Percentiles rank a stretch among this genome's conserved stretches.
phyloP scores from a whole-genome alignment of 2,113 vertebrate species.

The Henicopernis longicauda region DNA sequence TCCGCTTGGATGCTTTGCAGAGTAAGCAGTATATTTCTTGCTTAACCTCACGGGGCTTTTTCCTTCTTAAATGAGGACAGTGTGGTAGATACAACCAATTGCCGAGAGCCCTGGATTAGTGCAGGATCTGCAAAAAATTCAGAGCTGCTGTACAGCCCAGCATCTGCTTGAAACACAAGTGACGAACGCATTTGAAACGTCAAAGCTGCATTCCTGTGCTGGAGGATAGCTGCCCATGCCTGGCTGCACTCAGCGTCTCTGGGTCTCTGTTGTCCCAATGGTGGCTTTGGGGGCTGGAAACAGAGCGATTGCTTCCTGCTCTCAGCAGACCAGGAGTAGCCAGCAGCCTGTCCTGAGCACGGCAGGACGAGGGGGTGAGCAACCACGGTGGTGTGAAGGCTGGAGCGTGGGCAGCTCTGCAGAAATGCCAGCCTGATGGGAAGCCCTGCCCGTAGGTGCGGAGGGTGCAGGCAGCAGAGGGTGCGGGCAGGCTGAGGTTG shows the following conservation, averaged over 20 bases:
- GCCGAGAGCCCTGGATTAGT: not conserved
- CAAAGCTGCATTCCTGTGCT: not conserved
- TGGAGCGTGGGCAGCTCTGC: not conserved
- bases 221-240: not conserved
- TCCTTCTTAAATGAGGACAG: not conserved
- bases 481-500: not conserved
- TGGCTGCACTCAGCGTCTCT: not conserved
- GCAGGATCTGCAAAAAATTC: conserved; percentile 22
- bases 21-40: conserved; percentile 24
- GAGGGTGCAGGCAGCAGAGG: not conserved
- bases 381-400: not conserved
- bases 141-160: not conserved
- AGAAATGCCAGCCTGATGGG: not conserved
- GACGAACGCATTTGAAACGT: not conserved
- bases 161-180: not conserved
- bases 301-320: not conserved
- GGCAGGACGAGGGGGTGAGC: accelerated
- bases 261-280: accelerated
- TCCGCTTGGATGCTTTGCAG: not conserved
- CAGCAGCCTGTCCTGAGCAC: accelerated
- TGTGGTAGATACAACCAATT: not conserved
- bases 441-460: accelerated
- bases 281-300: not conserved
- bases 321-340: not conserved
- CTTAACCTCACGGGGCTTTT: conserved; percentile 15